Percentiles rank a stretch among this genome's conserved stretches.
Conservation (phyloP, 2,888 invertebrate genomes). For the Meteorus colon region DNA sequence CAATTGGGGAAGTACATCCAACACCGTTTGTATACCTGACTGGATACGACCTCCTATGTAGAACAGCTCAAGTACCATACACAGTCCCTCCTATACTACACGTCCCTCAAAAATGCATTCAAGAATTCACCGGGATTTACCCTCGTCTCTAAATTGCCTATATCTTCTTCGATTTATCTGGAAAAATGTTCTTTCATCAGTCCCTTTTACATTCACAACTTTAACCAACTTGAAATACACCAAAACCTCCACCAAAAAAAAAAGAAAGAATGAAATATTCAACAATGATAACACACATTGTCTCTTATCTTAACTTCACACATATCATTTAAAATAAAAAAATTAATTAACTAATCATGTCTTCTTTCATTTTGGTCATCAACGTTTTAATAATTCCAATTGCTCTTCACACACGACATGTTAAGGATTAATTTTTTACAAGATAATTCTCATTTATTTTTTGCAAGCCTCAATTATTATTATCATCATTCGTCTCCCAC, state of each 20-base stretch:
- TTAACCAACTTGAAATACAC: neutral
- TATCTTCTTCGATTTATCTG: neutral
- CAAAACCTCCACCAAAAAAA: neutral
- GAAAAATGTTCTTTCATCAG: neutral
- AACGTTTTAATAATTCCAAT: neutral
- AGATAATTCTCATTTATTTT: constrained; percentile 24
- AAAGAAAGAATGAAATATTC: neutral
- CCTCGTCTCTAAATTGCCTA: neutral
- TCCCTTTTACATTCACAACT: neutral
- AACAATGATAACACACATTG: neutral
- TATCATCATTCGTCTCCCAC: constrained; percentile 25
- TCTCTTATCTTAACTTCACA: neutral
- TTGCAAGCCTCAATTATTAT: constrained; percentile 23
- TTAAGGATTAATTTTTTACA: neutral
- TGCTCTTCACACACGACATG: neutral
- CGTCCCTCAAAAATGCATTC: neutral
- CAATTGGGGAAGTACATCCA: neutral
- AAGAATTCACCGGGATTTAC: constrained; percentile 7
- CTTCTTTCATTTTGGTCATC: neutral
- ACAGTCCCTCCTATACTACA: neutral
- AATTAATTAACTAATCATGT: constrained; percentile 1
- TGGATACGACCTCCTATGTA: neutral
- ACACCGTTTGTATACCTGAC: constrained; percentile 8
- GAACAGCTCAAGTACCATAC: neutral
- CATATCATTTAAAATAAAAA: neutral